Evolutionary conservation across 2,797 vertebrate genomes (phyloP), one percentile per base, ranked within the genome.

Genomic region (Chromis chromis): DNA sequence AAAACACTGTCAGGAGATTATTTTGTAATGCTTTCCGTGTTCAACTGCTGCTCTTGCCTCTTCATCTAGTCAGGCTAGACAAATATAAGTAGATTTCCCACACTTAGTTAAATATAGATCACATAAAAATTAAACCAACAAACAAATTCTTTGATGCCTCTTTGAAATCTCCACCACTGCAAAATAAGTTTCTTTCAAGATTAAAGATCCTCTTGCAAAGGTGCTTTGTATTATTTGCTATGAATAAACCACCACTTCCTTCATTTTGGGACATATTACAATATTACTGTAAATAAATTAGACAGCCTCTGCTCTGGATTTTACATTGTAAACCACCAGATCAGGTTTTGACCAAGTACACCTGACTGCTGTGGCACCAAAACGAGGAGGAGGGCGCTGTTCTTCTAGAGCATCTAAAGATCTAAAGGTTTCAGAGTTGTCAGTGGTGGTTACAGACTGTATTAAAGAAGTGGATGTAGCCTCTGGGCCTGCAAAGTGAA

Each of bases 161-260:
- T 70, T 64, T 3, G n/a, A 77, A 58, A 42, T 56, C 19, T 70
- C 31, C 9, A 39, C 52, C 55, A 64, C 70, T 68, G 53, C 55
- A 68, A 60, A 71, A 74, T 50, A 60, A 62, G 16, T 46, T 16
- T 25, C 14, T 42, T 59, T 81, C 55, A 57, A 65, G 2, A 3
- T 66, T 46, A 16, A 54, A 66, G 4, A 19, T 60, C 39, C 21
- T 62, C 19, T n/a, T 72, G 62, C 19, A 54, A 27, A 75, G 52
- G 31, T 65, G 8, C 14, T 70, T 7, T 69, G 50, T 60, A 6
- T 65, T 6, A 44, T 60, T 72, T 76, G 7, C 8, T 0, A 49
- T 22, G 8, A 64, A 25, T 74, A 14, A 58, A 69, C 53, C 19
- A 48, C 27, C 12, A 33, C 3, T 4, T 74, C 11, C 60, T 24